These are phyloP conservation scores for Caenorhabditis remanei DNA, from an alignment of 1,140 invertebrate species.

Conservation along the genomic window DNA sequence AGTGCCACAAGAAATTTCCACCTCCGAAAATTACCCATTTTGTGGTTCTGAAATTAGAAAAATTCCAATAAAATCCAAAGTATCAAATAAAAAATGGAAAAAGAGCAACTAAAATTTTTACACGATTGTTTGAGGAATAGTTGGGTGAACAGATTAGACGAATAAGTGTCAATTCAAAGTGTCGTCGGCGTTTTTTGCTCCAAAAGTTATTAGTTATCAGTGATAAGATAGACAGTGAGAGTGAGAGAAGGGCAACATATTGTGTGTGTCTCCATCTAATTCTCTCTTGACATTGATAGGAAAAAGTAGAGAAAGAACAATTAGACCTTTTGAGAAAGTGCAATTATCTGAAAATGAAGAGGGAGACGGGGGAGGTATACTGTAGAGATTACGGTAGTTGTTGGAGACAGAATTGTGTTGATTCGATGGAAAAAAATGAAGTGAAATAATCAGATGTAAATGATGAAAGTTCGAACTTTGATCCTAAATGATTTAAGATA, in stretches of 20 bases:
- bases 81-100: neutral
- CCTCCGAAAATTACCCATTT: neutral
- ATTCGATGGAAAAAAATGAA: no score
- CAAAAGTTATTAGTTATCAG: neutral
- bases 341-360: no score
- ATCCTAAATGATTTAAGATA: no score
- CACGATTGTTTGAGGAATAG: neutral
- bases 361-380: no score
- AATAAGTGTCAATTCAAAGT: conserved; percentile 30
- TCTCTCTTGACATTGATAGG: no score
- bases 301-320: no score
- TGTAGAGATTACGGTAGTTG: no score
- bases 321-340: no score
- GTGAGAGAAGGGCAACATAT: neutral
- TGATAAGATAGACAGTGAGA: neutral
- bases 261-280: neutral
- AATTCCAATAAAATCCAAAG: neutral
- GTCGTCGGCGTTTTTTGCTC: conserved; percentile 22
- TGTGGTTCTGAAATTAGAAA: neutral
- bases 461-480: no score
- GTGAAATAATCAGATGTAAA: no score
- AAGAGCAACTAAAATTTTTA: neutral
- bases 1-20: neutral
- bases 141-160: conserved; percentile 24
- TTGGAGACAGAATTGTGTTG: no score